A percentile compares a stretch with the other conserved stretches of the same genome.
These are phyloP conservation scores for Orthonevra nobilis DNA, from an alignment of 2,888 invertebrate genomes.

Conservation along the genomic window DNA sequence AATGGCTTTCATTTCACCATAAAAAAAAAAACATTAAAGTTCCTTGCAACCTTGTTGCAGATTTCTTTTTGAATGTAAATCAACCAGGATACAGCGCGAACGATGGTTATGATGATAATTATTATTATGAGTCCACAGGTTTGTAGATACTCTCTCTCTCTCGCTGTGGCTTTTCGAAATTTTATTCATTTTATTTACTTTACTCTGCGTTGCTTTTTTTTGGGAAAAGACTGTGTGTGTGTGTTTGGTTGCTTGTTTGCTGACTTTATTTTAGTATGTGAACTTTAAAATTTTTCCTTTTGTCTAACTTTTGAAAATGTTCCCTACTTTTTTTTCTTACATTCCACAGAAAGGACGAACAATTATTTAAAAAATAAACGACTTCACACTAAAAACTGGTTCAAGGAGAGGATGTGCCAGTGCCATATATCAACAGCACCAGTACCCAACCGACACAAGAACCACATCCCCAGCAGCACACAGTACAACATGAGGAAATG, in stretches of 20 bases:
- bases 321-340: slow-evolving; percentile 28
- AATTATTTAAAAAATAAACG: slow-evolving; percentile 39
- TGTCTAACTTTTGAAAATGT: slow-evolving; percentile 73
- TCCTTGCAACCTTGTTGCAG: slow-evolving; percentile 22
- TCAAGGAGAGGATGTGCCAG: slow-evolving; percentile 70
- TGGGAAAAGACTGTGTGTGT: slow-evolving; percentile 6
- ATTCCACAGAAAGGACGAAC: slow-evolving; percentile 52
- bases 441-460: slow-evolving; percentile 59
- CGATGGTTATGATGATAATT: slow-evolving; percentile 20
- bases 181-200: slow-evolving; percentile 38
- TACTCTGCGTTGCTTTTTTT: slow-evolving; percentile 33
- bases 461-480: slow-evolving; percentile 56
- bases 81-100: slow-evolving; percentile 16
- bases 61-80: slow-evolving; percentile 39
- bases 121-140: slow-evolving; percentile 56
- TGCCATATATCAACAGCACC: slow-evolving; percentile 67
- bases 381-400: slow-evolving; percentile 67
- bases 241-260: slow-evolving; percentile 10
- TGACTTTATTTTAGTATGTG: slow-evolving; percentile 31
- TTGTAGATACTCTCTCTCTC: not conserved
- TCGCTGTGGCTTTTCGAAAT: slow-evolving; percentile 8
- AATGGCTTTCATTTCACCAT: slow-evolving; percentile 10
- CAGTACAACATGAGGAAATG: slow-evolving; percentile 67
- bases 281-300: slow-evolving; percentile 50
- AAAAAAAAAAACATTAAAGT: not conserved